Evolutionary conservation across 2,113 vertebrate species (phyloP).

Genomic region (Myotis brandtii): DNA sequence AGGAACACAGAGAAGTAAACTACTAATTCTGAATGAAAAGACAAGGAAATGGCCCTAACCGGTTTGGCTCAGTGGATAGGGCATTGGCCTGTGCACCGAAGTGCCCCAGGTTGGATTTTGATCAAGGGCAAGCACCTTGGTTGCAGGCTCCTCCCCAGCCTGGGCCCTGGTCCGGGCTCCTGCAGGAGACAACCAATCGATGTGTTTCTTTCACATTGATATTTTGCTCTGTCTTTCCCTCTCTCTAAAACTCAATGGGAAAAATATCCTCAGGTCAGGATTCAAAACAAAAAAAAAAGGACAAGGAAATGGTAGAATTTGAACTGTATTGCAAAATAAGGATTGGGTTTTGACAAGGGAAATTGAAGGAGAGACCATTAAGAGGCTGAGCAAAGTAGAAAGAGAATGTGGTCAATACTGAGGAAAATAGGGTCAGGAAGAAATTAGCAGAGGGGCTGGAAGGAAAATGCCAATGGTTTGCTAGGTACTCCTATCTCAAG

Average conservation of each 20-base stretch:
- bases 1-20: neutral
- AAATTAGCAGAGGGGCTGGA: neutral
- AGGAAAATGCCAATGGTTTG: neutral
- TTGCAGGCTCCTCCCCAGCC: too few species aligned
- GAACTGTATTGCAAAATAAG: constrained; percentile 10
- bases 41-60: neutral
- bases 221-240: too few species aligned
- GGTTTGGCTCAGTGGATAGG: too few species aligned
- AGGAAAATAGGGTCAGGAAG: neutral
- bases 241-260: too few species aligned
- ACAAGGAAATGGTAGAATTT: neutral
- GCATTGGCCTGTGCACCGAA: too few species aligned
- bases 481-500: neutral
- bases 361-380: neutral
- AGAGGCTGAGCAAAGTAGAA: neutral
- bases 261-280: too few species aligned
- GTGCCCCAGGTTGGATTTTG: too few species aligned
- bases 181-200: too few species aligned
- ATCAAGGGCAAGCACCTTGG: too few species aligned
- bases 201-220: too few species aligned
- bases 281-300: too few species aligned
- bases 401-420: neutral
- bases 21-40: neutral
- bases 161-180: too few species aligned
- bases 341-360: neutral